Conservation (phyloP, 2,113 vertebrate species). For the Catharus fuscescens region DNA sequence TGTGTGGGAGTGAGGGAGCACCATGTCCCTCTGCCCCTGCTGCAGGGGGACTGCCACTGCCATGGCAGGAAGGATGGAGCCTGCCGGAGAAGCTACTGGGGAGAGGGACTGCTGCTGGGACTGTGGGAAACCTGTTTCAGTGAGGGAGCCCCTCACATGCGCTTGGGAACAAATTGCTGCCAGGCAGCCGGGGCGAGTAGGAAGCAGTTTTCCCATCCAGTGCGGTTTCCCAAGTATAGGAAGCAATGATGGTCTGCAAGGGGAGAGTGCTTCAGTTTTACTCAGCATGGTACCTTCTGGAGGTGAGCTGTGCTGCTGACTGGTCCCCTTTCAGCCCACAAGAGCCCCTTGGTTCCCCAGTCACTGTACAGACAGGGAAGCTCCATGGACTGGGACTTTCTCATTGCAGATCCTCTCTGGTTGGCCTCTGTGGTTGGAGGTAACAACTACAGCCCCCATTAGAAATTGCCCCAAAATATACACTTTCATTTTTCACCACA, state of each 20-base stretch:
- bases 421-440: neutral
- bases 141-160: neutral
- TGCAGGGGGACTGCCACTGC: neutral
- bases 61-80: neutral
- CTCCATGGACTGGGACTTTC: neutral
- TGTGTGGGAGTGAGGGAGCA: neutral
- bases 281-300: neutral
- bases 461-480: neutral
- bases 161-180: neutral
- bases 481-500: neutral
- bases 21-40: neutral
- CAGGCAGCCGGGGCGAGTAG: neutral
- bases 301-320: neutral
- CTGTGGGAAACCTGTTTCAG: neutral
- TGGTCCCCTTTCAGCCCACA: neutral
- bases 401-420: accelerated
- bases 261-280: neutral
- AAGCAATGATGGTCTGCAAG: neutral
- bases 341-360: neutral
- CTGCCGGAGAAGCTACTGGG: neutral
- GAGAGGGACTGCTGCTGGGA: neutral
- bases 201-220: neutral
- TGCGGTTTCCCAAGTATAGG: neutral
- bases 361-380: neutral
- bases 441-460: neutral